Evolutionary conservation across 2,888 invertebrate genomes (phyloP), one percentile per base, ranked within the genome.

Genomic region (Dryococelus australis): DNA sequence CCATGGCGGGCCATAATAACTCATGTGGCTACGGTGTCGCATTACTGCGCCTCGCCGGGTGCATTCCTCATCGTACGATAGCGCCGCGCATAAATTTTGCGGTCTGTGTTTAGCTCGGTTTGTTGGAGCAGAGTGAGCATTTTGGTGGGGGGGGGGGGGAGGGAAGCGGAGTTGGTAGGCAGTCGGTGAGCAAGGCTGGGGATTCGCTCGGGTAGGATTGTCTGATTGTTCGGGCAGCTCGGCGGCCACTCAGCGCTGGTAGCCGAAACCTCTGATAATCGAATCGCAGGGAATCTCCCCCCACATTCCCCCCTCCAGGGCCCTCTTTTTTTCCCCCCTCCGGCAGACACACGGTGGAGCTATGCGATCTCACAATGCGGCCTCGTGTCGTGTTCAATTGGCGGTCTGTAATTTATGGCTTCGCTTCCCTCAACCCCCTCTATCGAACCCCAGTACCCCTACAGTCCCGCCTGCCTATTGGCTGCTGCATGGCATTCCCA

Each of bases 321-420:
- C n/a, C n/a, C 65, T 65, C n/a, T 24, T 65, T 65, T 65, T 65
- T 65, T 35, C 35, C 35, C 35, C 4, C 35, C 65, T 65, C 65
- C n/a, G 65, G 65, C 65, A 8, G 65, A 65, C 65, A 65, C 65
- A 65, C 65, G 65, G 24, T 24, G 65, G 65, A 65, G 65, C 65
- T 65, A 65, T 65, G 65, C 65, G 65, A 24, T 65, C 65, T 65
- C 65, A 65, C 65, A 65, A 65, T 65, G 65, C 65, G 65, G 65
- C 65, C 2, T 35, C 65, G 65, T n/a, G 65, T n/a, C 65, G 65
- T 65, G 65, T 65, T 65, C 65, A 65, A 65, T 65, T 65, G 65
- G 65, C n/a, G 65, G 65, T 16, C 65, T 3, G 65, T 65, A 65
- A 65, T 65, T 65, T 65, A 65, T n/a, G 65, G 6, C 65, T 20